phyloP scores from a whole-genome alignment of 2,797 vertebrate genomes.

The Dermochelys coriacea region DNA sequence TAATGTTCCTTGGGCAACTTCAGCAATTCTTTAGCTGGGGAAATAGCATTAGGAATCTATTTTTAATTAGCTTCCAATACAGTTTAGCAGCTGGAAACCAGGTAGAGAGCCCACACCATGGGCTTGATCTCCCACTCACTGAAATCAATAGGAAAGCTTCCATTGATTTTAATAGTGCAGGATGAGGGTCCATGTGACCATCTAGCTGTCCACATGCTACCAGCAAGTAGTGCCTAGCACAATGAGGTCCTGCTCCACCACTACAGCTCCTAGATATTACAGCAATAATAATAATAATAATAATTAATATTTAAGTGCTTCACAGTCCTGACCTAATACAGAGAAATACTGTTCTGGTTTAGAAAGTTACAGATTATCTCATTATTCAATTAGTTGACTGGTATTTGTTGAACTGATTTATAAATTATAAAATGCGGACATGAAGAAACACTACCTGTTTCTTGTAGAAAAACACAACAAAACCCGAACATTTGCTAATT shows the following conservation, averaged over 20 bases:
- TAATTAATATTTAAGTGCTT: not conserved
- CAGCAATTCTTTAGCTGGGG: not conserved
- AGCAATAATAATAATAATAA: not conserved
- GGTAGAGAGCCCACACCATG: not conserved
- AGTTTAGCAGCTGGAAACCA: slow-evolving; percentile 41
- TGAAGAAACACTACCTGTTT: slow-evolving; percentile 27
- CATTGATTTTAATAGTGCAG: not conserved
- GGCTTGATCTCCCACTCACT: not conserved
- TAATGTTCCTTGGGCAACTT: not conserved
- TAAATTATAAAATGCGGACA: slow-evolving; percentile 67
- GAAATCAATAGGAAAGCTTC: not conserved
- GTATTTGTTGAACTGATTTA: slow-evolving; percentile 74
- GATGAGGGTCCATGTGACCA: not conserved
- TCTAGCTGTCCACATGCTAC: not conserved
- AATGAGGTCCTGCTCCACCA: not conserved
- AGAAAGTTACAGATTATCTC: slow-evolving; percentile 51
- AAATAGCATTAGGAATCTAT: slow-evolving; percentile 12
- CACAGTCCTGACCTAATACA: not conserved
- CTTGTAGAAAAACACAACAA: slow-evolving; percentile 54
- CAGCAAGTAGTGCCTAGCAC: not conserved
- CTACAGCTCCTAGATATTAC: not conserved
- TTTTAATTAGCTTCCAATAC: not conserved
- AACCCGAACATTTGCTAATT: slow-evolving; percentile 28
- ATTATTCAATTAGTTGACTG: slow-evolving; percentile 54
- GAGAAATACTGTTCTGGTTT: slow-evolving; percentile 41